Evolutionary conservation across 2,888 invertebrate species (phyloP).

Genomic region (Pachydiplax longipennis): DNA sequence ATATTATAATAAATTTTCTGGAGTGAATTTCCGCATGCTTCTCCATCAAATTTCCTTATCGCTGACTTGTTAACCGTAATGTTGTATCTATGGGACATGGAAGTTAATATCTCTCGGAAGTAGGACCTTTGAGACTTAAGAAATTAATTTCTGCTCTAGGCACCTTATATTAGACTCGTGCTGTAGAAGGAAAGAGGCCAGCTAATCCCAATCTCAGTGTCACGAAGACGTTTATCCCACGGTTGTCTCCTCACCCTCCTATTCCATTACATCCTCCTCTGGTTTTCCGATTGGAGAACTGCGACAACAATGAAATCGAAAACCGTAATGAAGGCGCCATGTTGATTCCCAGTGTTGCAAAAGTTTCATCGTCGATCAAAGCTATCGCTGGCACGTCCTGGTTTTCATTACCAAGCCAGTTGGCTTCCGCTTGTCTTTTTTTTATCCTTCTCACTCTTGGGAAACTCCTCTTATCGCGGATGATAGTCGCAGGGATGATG

Average conservation of each 20-base stretch:
- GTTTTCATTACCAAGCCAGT: not conserved
- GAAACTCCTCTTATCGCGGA: not conserved
- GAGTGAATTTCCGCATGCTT: too few relatives aligned
- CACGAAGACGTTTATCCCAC: too few relatives aligned
- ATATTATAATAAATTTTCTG: too few relatives aligned
- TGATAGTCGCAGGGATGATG: not conserved
- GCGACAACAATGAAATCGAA: not conserved
- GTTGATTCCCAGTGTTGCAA: not conserved
- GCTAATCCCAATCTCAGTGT: too few relatives aligned
- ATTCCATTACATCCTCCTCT: not conserved
- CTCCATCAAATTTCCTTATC: too few relatives aligned
- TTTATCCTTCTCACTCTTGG: not conserved
- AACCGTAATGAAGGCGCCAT: not conserved
- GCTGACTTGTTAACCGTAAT: too few relatives aligned
- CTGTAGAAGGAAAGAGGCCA: too few relatives aligned
- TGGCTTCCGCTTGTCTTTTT: not conserved
- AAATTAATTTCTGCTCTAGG: too few relatives aligned
- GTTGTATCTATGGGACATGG: too few relatives aligned
- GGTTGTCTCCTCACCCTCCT: not conserved
- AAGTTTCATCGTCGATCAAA: not conserved
- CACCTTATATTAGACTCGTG: too few relatives aligned
- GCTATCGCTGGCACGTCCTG: not conserved
- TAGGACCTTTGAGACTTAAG: too few relatives aligned
- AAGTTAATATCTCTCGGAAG: too few relatives aligned
- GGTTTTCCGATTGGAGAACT: not conserved